phyloP scores from a whole-genome alignment of 2,888 invertebrate species.

The Phyto melanocephala region DNA sequence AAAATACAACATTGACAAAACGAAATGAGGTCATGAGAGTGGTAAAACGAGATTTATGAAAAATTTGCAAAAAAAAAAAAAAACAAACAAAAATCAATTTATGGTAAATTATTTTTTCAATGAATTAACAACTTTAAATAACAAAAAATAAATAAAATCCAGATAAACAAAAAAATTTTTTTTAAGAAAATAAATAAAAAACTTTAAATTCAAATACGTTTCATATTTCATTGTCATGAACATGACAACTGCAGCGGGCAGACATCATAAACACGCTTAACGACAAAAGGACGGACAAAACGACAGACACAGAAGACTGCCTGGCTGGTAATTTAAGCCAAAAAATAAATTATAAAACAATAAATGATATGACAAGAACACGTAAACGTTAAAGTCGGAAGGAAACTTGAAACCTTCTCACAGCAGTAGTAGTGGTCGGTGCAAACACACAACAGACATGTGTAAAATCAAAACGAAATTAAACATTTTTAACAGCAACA shows the following conservation, averaged over 20 bases:
- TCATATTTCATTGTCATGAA: constrained; percentile 62
- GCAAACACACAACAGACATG: constrained; percentile 44
- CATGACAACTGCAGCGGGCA: constrained; percentile 52
- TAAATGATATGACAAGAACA: neutral
- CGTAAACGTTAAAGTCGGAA: constrained; percentile 8
- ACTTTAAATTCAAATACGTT: constrained; percentile 44
- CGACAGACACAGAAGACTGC: constrained; percentile 18
- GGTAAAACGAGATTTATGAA: constrained; percentile 16
- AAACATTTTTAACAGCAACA: too few species aligned
- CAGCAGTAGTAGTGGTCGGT: neutral
- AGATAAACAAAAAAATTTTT: neutral
- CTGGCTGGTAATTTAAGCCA: constrained; percentile 25
- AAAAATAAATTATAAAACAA: neutral
- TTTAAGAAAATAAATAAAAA: neutral
- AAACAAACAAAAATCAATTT: constrained; percentile 18
- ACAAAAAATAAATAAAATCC: constrained; percentile 31
- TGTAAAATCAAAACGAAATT: neutral
- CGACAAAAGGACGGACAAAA: neutral
- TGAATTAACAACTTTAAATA: constrained; percentile 31
- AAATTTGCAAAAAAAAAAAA: neutral
- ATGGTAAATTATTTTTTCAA: constrained; percentile 36
- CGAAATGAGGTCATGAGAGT: constrained; percentile 44
- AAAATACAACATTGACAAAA: neutral
- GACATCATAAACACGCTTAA: constrained; percentile 40
- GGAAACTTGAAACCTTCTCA: constrained; percentile 22